phyloP scores from a whole-genome alignment of 2,888 invertebrate species.

The Trisateles emortualis region DNA sequence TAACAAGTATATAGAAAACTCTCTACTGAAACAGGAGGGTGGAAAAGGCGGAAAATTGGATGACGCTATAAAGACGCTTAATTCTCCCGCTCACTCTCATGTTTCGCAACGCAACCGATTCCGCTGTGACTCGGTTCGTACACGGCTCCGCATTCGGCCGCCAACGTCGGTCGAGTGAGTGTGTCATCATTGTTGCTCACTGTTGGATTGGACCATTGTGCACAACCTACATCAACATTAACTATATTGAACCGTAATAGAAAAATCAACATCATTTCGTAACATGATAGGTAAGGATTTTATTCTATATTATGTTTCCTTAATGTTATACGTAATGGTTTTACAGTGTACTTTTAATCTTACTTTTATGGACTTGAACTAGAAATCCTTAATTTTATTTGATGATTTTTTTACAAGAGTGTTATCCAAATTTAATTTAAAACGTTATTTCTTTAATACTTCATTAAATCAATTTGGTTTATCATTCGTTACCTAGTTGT shows the following conservation, averaged over 20 bases:
- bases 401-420: neutral
- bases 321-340: neutral
- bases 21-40: too few relatives aligned
- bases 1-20: neutral
- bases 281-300: constrained; percentile 81
- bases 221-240: constrained; percentile 85
- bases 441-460: neutral
- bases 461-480: neutral
- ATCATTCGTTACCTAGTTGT: neutral
- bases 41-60: neutral
- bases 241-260: constrained; percentile 74
- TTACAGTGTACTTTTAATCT: neutral
- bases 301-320: constrained; percentile 20
- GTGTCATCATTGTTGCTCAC: constrained; percentile 53
- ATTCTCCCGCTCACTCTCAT: constrained; percentile 35
- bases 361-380: neutral
- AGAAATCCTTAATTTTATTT: neutral
- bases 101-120: constrained; percentile 32
- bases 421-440: neutral
- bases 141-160: constrained; percentile 73
- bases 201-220: constrained; percentile 58
- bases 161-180: constrained; percentile 72
- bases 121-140: constrained; percentile 42
- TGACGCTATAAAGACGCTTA: constrained; percentile 9
- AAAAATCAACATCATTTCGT: constrained; percentile 65